phyloP scores from a whole-genome alignment of 2,797 vertebrate genomes.

The Nyctalus aviator region DNA sequence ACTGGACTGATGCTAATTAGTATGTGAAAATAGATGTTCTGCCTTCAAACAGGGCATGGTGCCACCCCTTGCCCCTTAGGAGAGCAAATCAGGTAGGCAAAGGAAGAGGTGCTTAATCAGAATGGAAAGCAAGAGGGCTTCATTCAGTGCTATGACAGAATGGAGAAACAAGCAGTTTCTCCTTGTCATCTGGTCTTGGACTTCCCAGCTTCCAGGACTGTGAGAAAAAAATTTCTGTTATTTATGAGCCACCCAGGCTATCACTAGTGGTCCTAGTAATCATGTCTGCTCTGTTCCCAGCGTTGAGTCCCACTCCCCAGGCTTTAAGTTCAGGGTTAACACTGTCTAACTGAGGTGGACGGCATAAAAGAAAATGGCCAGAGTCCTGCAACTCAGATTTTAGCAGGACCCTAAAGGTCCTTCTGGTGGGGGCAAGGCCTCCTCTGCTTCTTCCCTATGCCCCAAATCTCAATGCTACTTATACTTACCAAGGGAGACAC shows the following conservation, averaged over 20 bases:
- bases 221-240: too few species aligned
- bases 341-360: neutral
- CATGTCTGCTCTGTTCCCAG: neutral
- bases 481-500: neutral
- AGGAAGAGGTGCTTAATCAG: neutral
- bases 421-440: neutral
- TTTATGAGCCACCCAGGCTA: too few species aligned
- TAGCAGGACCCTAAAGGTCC: neutral
- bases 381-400: neutral
- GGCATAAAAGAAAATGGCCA: neutral
- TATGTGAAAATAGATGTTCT: neutral
- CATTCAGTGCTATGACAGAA: neutral
- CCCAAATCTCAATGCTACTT: neutral
- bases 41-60: accelerated
- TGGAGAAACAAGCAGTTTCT: neutral
- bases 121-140: neutral
- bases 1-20: neutral
- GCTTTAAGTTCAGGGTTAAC: neutral
- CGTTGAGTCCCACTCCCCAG: neutral
- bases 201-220: too few species aligned
- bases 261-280: neutral
- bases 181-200: neutral
- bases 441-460: neutral
- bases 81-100: neutral
- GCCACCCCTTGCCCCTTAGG: neutral